Base-by-base conservation (phyloP, 2,888 invertebrate genomes). In the Tortricodes alternella region DNA sequence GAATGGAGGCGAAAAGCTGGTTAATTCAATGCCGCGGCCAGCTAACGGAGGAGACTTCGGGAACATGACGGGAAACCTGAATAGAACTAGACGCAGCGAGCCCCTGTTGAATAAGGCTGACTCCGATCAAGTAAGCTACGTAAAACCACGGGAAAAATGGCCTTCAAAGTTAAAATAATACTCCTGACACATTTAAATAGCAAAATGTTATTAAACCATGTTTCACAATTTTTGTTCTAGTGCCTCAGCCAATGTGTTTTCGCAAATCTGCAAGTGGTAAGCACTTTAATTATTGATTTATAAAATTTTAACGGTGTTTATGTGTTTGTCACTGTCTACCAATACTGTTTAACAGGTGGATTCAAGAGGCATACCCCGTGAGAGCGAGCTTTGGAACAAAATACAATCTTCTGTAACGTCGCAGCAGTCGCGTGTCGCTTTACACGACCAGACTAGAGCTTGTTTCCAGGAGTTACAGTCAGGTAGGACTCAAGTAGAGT, bases 161-260 rank as follows among this genome's bases (percentile, higher is more conserved):
- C n/a, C n/a, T n/a, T n/a, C n/a, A n/a, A n/a, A n/a, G n/a, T n/a
- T n/a, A 24, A 18, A 19, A 19, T 34, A 48, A 11, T 51, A 11
- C 29, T 41, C 55, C 48, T 56, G 3, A 2, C 5, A 19, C 41
- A 35, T 27, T 9, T n/a, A 8, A 37, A 9, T 43, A 56, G 55
- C 49, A 55, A 55, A 27, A 18, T 27, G 32, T 8, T 11, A 1
- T 24, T 11, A 51, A 46, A 35, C 13, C 16, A 9, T 24, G 9
- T n/a, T n/a, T n/a, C n/a, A n/a, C n/a, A 46, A 37, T 51, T 62
- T 62, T 61, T 53, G 67, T 85, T 87, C 44, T 83, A 91, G 91
- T 91, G 91, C 58, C 82, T 91, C 44, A 90, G 89, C 63, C 91
- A 91, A 65, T 91, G 91, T 70, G 85, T 91, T 34, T 91, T 91